These are phyloP conservation scores for Pagetopsis macropterus DNA, from an alignment of 2,797 vertebrate genomes.

Conservation along the genomic window DNA sequence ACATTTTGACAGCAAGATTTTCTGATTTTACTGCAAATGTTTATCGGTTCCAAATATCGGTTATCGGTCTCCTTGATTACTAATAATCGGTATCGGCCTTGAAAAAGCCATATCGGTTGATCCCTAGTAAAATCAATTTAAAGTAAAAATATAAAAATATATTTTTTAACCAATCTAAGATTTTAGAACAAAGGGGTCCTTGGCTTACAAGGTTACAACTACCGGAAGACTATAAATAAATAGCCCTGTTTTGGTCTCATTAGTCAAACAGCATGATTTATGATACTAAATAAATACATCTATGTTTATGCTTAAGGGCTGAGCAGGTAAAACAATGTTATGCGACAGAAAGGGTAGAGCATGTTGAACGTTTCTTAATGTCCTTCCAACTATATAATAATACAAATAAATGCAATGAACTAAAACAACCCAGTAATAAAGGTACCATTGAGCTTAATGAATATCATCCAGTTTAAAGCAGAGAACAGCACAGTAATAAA, in stretches of 20 bases:
- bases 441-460: background rate
- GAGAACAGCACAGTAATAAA: background rate
- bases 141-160: background rate
- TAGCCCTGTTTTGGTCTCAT: conserved; percentile 27
- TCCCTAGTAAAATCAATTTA: too few relatives aligned
- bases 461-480: conserved; percentile 16
- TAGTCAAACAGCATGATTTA: conserved; percentile 23
- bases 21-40: too few relatives aligned
- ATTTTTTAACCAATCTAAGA: background rate
- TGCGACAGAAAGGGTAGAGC: conserved; percentile 4
- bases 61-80: too few relatives aligned
- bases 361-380: conserved; percentile 16
- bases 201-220: conserved; percentile 21
- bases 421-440: conserved; percentile 10
- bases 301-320: conserved; percentile 16
- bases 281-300: conserved; percentile 20
- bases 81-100: too few relatives aligned
- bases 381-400: conserved; percentile 14
- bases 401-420: background rate
- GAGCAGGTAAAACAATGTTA: conserved; percentile 2
- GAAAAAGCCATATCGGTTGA: too few relatives aligned
- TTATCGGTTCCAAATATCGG: too few relatives aligned
- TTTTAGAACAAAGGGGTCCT: conserved; percentile 1
- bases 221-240: conserved; percentile 10
- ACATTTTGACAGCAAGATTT: too few relatives aligned